These are phyloP conservation scores for Tribolium freemani DNA, from an alignment of 2,888 invertebrate species.

Conservation along the genomic window DNA sequence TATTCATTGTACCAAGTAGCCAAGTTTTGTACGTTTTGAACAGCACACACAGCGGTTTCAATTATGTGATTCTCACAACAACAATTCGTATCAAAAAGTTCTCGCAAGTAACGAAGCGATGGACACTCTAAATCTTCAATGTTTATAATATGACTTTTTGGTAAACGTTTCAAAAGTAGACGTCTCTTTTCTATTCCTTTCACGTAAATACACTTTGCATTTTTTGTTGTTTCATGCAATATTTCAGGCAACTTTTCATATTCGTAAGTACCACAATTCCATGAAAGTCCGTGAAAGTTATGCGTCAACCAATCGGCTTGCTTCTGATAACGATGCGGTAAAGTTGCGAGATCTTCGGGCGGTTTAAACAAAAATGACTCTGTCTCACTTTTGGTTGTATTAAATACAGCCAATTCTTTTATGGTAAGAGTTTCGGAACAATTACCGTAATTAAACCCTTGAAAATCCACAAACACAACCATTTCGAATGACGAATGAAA, in stretches of 20 bases:
- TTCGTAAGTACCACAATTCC: background rate
- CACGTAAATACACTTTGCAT: background rate
- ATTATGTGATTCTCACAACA: background rate
- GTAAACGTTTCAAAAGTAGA: background rate
- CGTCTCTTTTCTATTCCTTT: conserved; percentile 17
- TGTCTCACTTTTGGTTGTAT: no score
- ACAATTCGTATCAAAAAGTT: background rate
- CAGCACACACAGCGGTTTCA: background rate
- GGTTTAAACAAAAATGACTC: no score
- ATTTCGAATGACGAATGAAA: no score
- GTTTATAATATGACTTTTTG: background rate
- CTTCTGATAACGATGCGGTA: conserved; percentile 36
- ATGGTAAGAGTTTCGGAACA: conserved; percentile 5
- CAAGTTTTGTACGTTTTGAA: conserved; percentile 7
- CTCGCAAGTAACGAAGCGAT: background rate
- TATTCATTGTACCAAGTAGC: conserved; percentile 30
- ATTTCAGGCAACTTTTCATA: conserved; percentile 1
- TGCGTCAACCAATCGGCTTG: conserved; percentile 9
- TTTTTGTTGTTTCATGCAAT: background rate
- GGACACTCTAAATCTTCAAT: conserved; percentile 14
- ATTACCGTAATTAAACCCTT: no score
- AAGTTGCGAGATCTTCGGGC: conserved; percentile 33
- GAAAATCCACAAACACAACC: no score
- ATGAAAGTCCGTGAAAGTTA: conserved; percentile 8
- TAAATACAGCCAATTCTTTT: no score